Evolutionary conservation across 2,113 vertebrate species (phyloP).

Genomic region (Oryzias melastigma): DNA sequence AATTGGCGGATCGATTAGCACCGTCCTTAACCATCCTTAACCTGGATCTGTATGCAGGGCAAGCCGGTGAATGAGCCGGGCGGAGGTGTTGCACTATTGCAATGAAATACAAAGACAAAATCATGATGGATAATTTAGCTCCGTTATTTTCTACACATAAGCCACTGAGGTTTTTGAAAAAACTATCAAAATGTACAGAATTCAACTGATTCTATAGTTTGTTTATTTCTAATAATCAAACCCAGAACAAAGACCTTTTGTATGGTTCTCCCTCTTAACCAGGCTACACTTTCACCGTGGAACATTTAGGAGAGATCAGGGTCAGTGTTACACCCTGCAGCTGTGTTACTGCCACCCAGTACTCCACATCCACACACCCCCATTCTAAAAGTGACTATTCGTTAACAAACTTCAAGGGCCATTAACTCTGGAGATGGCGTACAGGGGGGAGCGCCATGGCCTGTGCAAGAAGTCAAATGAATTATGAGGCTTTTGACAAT

Average conservation of each 20-base stretch:
- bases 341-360: constrained; percentile 47
- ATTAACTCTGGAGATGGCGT: constrained; percentile 47
- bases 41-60: constrained; percentile 37
- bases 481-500: constrained; percentile 57
- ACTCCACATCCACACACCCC: constrained; percentile 22
- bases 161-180: no score
- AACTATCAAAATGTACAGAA: no score
- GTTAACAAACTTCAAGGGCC: constrained; percentile 66
- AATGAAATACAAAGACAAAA: constrained; percentile 37
- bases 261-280: constrained; percentile 47
- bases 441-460: constrained; percentile 38
- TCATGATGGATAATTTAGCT: background rate
- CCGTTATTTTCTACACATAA: no score
- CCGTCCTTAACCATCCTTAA: constrained; percentile 70
- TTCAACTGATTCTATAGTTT: constrained; percentile 5
- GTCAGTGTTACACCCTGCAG: constrained; percentile 63
- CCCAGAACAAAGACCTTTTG: constrained; percentile 43
- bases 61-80: constrained; percentile 20
- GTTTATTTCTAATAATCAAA: constrained; percentile 21
- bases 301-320: constrained; percentile 44
- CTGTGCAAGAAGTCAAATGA: constrained; percentile 51
- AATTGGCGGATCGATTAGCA: constrained; percentile 77
- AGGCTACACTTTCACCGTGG: constrained; percentile 51
- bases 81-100: constrained; percentile 32
- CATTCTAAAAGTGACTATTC: constrained; percentile 46